Evolutionary conservation across 2,888 invertebrate genomes (phyloP).

Genomic region (Trissolcus japonicus): DNA sequence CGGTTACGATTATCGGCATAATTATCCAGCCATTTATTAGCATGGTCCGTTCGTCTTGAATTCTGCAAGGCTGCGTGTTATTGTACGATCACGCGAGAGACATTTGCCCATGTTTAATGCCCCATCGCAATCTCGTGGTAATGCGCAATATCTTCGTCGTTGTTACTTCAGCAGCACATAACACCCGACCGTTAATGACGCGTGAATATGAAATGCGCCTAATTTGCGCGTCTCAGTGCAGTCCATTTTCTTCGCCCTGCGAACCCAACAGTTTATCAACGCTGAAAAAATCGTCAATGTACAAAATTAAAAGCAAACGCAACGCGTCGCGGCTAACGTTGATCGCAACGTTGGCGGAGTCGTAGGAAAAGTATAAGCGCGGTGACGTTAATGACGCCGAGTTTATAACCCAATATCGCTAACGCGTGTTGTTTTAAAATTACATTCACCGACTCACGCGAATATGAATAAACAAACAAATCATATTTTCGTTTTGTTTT

Average conservation of each 20-base stretch:
- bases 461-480: conserved; percentile 33
- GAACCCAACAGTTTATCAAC: too few species aligned
- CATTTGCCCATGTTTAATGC: conserved; percentile 50
- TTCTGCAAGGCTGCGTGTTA: conserved; percentile 40
- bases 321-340: too few species aligned
- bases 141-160: conserved; percentile 49
- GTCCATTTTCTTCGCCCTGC: too few species aligned
- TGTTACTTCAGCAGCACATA: conserved; percentile 34
- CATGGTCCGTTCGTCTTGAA: conserved; percentile 50
- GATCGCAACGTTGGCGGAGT: too few species aligned
- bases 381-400: too few species aligned
- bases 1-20: conserved; percentile 59
- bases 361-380: too few species aligned
- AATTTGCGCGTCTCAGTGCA: conserved; percentile 15
- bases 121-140: conserved; percentile 53
- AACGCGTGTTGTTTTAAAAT: background rate
- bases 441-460: background rate
- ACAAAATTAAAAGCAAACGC: background rate
- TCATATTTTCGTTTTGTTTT: conserved; percentile 39
- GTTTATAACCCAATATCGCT: background rate
- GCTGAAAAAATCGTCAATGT: background rate
- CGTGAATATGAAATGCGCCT: conserved; percentile 42
- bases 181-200: conserved; percentile 33
- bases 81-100: conserved; percentile 54
- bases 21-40: conserved; percentile 60